Conservation (phyloP, 1,140 invertebrate genomes). For the Lordiphosa collinella region DNA sequence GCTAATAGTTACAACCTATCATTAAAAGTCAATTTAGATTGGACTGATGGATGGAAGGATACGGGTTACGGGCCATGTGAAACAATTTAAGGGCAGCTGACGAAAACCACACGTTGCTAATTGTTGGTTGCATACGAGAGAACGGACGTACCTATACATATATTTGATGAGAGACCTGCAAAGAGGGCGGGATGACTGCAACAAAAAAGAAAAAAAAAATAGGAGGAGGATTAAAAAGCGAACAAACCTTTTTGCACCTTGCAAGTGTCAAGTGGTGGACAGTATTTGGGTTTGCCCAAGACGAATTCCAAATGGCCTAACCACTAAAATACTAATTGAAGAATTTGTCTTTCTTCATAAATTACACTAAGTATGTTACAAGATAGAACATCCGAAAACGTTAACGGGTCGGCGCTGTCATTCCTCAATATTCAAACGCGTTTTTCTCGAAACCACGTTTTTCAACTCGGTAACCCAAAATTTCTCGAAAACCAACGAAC, state of each 20-base stretch:
- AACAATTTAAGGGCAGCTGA: slow-evolving; percentile 45
- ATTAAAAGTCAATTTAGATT: slow-evolving; percentile 67
- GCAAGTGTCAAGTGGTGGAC: slow-evolving; percentile 41
- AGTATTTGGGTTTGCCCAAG: neutral
- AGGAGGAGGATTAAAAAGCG: slow-evolving; percentile 28
- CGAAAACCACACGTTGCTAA: slow-evolving; percentile 65
- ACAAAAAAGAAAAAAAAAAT: neutral
- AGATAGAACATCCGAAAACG: too few relatives aligned
- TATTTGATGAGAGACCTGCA: slow-evolving; percentile 37
- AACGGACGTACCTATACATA: neutral
- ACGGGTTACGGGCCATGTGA: slow-evolving; percentile 22
- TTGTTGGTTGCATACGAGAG: slow-evolving; percentile 38
- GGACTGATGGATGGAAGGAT: slow-evolving; percentile 34
- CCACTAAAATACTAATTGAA: too few relatives aligned
- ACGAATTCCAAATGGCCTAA: neutral
- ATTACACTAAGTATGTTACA: too few relatives aligned
- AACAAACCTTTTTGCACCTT: slow-evolving; percentile 67
- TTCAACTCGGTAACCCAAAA: too few relatives aligned
- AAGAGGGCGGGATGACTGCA: slow-evolving; percentile 22
- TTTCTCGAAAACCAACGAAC: too few relatives aligned
- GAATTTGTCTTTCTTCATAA: too few relatives aligned
- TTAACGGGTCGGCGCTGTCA: too few relatives aligned
- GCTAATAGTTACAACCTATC: slow-evolving; percentile 52
- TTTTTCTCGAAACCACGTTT: too few relatives aligned
- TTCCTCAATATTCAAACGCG: too few relatives aligned